Evolutionary conservation across 1,140 invertebrate species (phyloP).

Genomic region (Cherax quadricarinatus): DNA sequence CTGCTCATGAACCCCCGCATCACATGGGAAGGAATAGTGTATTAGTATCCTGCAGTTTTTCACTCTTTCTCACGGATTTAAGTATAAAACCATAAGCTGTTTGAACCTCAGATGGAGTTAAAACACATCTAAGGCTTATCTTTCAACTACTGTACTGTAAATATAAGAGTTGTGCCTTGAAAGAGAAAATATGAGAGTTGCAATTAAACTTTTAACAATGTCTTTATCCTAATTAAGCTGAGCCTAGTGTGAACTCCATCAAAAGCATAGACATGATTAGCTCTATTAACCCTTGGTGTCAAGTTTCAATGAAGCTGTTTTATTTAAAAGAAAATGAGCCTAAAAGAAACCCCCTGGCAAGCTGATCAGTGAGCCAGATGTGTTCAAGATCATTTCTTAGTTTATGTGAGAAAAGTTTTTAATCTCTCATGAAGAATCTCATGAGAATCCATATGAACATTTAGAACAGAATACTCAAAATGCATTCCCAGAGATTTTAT

Average conservation of each 20-base stretch:
- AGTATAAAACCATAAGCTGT: conserved; percentile 26
- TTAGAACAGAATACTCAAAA: not conserved
- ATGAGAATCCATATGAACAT: not conserved
- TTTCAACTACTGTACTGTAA: not conserved
- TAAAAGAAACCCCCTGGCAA: not conserved
- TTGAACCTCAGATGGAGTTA: conserved; percentile 52
- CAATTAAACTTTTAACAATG: not conserved
- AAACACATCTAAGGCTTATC: conserved; percentile 37
- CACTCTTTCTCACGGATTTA: conserved; percentile 6
- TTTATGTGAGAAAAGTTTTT: not conserved
- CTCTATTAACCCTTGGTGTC: not conserved
- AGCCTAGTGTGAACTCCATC: conserved; percentile 29
- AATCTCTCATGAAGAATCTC: not conserved
- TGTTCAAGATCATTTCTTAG: not conserved
- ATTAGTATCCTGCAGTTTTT: conserved; percentile 56
- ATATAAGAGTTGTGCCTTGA: not conserved
- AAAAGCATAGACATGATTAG: conserved; percentile 33
- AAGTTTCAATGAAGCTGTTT: conserved; percentile 2
- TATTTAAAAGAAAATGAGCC: not conserved
- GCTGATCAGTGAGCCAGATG: not conserved
- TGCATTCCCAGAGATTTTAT: not conserved
- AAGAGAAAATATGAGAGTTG: not conserved
- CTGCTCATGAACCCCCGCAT: conserved; percentile 64
- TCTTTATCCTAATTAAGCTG: not conserved
- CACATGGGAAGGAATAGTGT: conserved; percentile 58